Evolutionary conservation across 2,888 invertebrate species (phyloP).

Genomic region (Drosophila maculinotata): DNA sequence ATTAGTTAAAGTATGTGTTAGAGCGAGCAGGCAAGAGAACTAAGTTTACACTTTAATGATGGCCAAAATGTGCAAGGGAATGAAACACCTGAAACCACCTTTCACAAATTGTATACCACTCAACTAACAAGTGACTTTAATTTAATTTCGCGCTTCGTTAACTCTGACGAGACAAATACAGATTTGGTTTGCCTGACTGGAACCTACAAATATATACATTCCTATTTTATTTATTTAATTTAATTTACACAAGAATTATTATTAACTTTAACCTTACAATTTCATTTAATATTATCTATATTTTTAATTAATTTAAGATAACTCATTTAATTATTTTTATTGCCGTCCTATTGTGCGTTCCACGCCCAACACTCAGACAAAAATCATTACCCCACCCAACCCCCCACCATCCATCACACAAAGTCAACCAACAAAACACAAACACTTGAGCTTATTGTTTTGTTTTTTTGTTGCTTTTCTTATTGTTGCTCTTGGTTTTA

Average conservation of each 20-base stretch:
- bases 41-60: slow-evolving; percentile 32
- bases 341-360: slow-evolving; percentile 53
- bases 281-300: too few species aligned
- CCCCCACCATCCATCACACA: slow-evolving; percentile 20
- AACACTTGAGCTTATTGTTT: slow-evolving; percentile 50
- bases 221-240: too few species aligned
- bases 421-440: slow-evolving; percentile 24
- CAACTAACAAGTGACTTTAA: slow-evolving; percentile 41
- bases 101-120: slow-evolving; percentile 36
- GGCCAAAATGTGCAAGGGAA: slow-evolving; percentile 15
- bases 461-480: slow-evolving; percentile 39
- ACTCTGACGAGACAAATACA: slow-evolving; percentile 47
- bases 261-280: too few species aligned
- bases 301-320: too few species aligned
- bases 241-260: too few species aligned
- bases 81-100: slow-evolving; percentile 37
- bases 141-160: slow-evolving; percentile 71
- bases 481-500: slow-evolving; percentile 53
- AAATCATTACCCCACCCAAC: slow-evolving; percentile 32
- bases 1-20: slow-evolving; percentile 23
- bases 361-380: slow-evolving; percentile 64
- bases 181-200: slow-evolving; percentile 27
- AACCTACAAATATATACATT: slow-evolving; percentile 17
- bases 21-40: slow-evolving; percentile 21
- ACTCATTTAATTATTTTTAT: too few species aligned